phyloP scores from a whole-genome alignment of 1,140 invertebrate species.

The Aphis craccivora region DNA sequence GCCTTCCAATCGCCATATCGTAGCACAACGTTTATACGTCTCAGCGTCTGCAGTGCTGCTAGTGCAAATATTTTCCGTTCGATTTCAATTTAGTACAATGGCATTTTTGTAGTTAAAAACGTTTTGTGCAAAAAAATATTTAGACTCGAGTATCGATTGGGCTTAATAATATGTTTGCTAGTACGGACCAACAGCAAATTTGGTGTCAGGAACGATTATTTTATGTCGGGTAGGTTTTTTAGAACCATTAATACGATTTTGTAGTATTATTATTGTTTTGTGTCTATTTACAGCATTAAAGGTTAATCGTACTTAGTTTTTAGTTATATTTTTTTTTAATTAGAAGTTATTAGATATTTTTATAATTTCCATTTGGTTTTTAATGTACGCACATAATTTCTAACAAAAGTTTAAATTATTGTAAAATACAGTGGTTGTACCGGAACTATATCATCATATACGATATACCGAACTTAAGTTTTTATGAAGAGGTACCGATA shows the following conservation, averaged over 20 bases:
- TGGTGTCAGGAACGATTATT: slow-evolving; percentile 38
- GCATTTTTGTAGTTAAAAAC: background rate
- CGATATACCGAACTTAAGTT: background rate
- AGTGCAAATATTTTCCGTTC: background rate
- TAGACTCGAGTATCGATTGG: background rate
- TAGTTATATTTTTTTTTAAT: background rate
- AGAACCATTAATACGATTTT: slow-evolving; percentile 9
- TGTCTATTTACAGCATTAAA: background rate
- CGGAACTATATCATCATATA: background rate
- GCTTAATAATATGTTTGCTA: slow-evolving; percentile 25
- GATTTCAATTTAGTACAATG: background rate
- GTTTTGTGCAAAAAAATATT: background rate
- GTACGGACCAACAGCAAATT: slow-evolving; percentile 13
- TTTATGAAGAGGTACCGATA: background rate
- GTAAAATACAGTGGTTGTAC: background rate
- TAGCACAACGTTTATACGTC: background rate
- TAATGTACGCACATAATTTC: background rate
- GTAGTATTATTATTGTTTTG: background rate
- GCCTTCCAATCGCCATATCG: background rate
- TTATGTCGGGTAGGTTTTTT: slow-evolving; percentile 36
- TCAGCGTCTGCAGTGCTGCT: background rate
- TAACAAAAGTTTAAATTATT: background rate
- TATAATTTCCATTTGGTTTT: background rate
- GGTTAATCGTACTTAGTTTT: background rate
- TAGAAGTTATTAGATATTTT: background rate